A percentile compares a stretch with the other conserved stretches of the same genome.
Evolutionary conservation across 2,113 vertebrate species (phyloP).

Genomic region (Numida meleagris): DNA sequence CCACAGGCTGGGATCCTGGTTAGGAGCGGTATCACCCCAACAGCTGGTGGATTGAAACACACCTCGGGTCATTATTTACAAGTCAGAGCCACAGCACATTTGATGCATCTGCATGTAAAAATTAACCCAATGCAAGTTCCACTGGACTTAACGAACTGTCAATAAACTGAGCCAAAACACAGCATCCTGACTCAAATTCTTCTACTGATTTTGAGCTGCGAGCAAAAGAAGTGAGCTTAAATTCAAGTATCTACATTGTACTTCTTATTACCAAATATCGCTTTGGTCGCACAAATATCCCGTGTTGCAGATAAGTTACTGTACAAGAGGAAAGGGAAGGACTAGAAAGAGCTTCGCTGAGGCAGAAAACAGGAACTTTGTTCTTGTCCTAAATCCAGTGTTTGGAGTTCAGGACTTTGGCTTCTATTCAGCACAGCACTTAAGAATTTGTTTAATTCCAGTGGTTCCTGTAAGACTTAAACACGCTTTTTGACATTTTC

Average conservation of each 20-base stretch:
- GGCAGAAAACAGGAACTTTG: neutral
- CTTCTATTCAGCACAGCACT: conserved; percentile 36
- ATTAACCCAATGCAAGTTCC: too few relatives aligned
- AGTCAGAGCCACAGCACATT: too few relatives aligned
- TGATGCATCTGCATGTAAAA: too few relatives aligned
- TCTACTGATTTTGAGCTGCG: neutral
- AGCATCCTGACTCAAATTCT: neutral
- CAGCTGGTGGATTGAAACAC: too few relatives aligned
- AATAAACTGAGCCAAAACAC: neutral
- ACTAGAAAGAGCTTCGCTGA: neutral
- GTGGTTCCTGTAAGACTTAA: conserved; percentile 19
- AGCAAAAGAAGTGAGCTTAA: neutral
- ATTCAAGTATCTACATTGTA: neutral
- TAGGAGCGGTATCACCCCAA: too few relatives aligned
- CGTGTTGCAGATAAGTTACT: neutral
- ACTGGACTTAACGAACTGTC: neutral
- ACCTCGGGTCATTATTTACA: too few relatives aligned
- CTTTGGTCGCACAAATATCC: neutral
- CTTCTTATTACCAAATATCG: neutral
- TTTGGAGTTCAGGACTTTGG: conserved; percentile 9
- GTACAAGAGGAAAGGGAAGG: neutral
- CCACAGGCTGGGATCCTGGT: too few relatives aligned
- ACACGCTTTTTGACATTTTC: conserved; percentile 11
- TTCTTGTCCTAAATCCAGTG: neutral
- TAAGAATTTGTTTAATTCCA: conserved; percentile 44